Base-by-base conservation (phyloP, 1,140 invertebrate genomes). In the Manduca sexta region DNA sequence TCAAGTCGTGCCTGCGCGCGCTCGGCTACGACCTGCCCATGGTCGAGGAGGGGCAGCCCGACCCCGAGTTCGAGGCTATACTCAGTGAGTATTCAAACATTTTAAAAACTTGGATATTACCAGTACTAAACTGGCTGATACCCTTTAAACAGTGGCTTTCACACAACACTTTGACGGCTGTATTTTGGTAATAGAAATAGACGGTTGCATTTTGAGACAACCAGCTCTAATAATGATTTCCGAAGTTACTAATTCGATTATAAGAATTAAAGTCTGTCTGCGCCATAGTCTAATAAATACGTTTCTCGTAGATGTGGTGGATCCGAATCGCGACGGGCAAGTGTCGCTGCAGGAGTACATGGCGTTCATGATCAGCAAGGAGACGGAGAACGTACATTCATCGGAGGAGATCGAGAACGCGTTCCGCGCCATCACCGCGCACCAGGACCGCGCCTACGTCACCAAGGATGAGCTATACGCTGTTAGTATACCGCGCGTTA, bases 331-430 rank as follows among this genome's bases (percentile, higher is more conserved):
- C 48, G 96, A 98, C 84, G 98, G 98, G 15, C 94, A 97, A 69
- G 97, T 99, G 33, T 98, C 97, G 0, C 88, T 99, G 44, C 98
- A 99, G 89, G 98, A 99, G 83, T 99, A 99, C 86, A 99, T 99
- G 97, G 97, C 97, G 35, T 99, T 99, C 84, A 99, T 99, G 98
- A 99, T 99, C 72, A 98, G 96, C 74, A 97, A 99, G 81, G 98
- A 99, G 90, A 99, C 98, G 0, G 98, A 99, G 88, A 99, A 99
- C 86, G 98, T 99, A 18, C 96, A 98, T 73, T 98, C 97, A 63
- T 98, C 96, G 34, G 97, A 99, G 85, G 98, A 99, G 88, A 99
- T 99, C 58, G 97, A 99, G 86, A 98, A 98, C 87, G 98, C 98
- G 29, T 99, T 99, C 93, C 90, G 97, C 69, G 98, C 98, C 18